Evolutionary conservation across 2,113 vertebrate genomes (phyloP).

Genomic region (Patagioenas fasciata): DNA sequence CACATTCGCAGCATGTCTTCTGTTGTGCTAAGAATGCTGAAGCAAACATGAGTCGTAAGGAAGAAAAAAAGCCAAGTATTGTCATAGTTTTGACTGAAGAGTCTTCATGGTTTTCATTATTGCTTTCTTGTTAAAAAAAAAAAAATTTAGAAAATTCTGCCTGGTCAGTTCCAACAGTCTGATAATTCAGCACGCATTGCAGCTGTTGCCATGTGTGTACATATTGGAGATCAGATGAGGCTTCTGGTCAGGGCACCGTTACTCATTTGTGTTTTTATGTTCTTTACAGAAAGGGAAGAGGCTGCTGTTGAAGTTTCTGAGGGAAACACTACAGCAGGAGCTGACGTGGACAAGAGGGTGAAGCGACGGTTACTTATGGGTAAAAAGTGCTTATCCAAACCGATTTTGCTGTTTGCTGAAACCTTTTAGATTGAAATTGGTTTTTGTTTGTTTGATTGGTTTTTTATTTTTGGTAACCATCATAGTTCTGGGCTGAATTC

Average conservation of each 20-base stretch:
- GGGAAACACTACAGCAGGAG: slow-evolving; percentile 83
- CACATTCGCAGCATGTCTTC: background rate
- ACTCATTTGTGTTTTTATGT: background rate
- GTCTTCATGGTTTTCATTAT: background rate
- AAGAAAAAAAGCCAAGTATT: background rate
- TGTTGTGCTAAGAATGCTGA: background rate
- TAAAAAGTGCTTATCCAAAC: slow-evolving; percentile 64
- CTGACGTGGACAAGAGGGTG: slow-evolving; percentile 93
- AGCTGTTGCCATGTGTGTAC: background rate
- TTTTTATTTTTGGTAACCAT: background rate
- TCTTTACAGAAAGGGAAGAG: slow-evolving; percentile 84
- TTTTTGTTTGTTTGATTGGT: background rate
- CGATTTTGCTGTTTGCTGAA: background rate
- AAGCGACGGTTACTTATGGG: slow-evolving; percentile 96
- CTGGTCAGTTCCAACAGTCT: background rate
- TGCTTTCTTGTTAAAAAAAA: background rate
- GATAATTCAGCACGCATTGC: background rate
- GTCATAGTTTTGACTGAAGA: background rate
- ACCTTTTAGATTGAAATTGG: background rate
- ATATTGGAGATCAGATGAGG: background rate
- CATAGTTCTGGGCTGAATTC: background rate
- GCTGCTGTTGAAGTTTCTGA: slow-evolving; percentile 78
- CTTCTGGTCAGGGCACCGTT: background rate
- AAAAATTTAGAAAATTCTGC: background rate
- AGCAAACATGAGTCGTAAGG: background rate